Conservation (phyloP, 2,888 invertebrate genomes). For the Himalopsyche tibetana region DNA sequence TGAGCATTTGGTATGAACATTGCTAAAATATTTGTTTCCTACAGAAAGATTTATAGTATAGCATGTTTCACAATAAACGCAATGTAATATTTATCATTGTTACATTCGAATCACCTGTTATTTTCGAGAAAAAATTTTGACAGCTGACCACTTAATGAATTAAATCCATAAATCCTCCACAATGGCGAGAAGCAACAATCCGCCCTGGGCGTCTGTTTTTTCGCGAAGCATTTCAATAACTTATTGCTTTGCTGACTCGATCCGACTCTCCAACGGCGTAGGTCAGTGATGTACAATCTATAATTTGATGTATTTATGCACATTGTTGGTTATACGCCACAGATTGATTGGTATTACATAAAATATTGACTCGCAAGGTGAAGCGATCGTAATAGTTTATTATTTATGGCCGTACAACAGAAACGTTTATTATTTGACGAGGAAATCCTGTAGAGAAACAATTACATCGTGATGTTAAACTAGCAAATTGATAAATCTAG, state of each 20-base stretch:
- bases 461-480: too few relatives aligned
- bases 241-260: background rate
- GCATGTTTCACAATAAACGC: background rate
- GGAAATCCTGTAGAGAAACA: too few relatives aligned
- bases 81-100: conserved; percentile 7
- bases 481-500: too few relatives aligned
- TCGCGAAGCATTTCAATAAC: background rate
- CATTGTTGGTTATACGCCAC: background rate
- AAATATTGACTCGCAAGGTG: background rate
- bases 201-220: background rate
- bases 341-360: background rate
- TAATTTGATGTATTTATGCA: conserved; percentile 3
- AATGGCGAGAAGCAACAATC: background rate
- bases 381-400: background rate
- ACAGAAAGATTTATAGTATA: too few relatives aligned
- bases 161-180: conserved; percentile 29
- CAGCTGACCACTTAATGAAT: conserved; percentile 5
- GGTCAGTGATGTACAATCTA: conserved; percentile 4
- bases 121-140: conserved; percentile 8
- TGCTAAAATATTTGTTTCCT: too few relatives aligned
- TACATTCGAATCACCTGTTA: background rate
- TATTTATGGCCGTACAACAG: background rate
- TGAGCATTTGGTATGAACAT: too few relatives aligned
- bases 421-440: too few relatives aligned
- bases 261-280: background rate